Conservation (phyloP, 2,797 vertebrate species). For the Danio aesculapii region DNA sequence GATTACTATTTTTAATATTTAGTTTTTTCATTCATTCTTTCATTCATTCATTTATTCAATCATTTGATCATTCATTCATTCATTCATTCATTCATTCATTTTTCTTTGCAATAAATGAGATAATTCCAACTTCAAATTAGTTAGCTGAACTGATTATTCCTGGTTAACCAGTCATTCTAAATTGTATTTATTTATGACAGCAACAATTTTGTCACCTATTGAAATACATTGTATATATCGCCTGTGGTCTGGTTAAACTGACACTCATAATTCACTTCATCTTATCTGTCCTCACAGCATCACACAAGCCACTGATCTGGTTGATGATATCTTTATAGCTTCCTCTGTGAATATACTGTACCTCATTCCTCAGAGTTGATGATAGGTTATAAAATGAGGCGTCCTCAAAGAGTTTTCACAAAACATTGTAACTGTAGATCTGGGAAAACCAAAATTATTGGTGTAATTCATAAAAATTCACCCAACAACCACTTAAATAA, state of each 20-base stretch:
- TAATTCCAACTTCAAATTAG: neutral
- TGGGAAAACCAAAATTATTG: neutral
- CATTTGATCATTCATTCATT: too few species aligned
- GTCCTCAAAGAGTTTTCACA: slow-evolving; percentile 18
- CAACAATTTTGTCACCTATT: neutral
- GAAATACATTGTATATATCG: neutral
- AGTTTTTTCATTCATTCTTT: neutral
- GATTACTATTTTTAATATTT: neutral
- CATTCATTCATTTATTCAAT: too few species aligned
- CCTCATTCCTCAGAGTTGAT: neutral
- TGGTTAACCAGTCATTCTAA: neutral
- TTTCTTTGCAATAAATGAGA: neutral
- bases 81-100: neutral
- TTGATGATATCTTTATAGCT: slow-evolving; percentile 19
- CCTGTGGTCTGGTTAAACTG: slow-evolving; percentile 1
- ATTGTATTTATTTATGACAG: neutral
- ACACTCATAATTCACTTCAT: slow-evolving; percentile 9
- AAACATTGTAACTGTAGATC: neutral
- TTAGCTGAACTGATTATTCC: neutral
- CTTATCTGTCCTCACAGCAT: slow-evolving; percentile 14
- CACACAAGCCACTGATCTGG: slow-evolving; percentile 5
- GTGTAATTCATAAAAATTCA: neutral
- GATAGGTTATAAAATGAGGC: slow-evolving; percentile 6
- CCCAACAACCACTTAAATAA: neutral
- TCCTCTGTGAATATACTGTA: neutral